Base-by-base conservation (phyloP, 2,113 vertebrate genomes). In the Rhineura floridana region DNA sequence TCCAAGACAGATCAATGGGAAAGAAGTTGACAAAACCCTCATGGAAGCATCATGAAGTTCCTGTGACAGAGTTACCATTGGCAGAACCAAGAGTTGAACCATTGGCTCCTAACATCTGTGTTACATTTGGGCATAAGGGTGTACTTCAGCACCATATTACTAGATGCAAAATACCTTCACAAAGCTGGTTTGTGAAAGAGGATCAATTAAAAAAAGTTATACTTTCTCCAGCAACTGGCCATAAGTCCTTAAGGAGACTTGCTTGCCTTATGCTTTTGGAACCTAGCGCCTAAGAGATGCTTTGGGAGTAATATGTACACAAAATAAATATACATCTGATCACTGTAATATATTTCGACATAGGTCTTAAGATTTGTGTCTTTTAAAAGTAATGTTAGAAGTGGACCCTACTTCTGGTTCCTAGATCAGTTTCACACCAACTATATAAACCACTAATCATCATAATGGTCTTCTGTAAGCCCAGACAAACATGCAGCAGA, bases 401-500 rank as follows among this genome's bases (percentile, higher is more conserved):
- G 86, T 72, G 36, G 23, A 36, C 65, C 48, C 67, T 46, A 23
- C 67, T 82, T 88, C 63, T 80, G 55, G 63, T 78, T 91, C 85
- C 88, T 83, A 79, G 92, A 89, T n/a, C 73, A 90, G 91, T 93
- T 94, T 93, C 91, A 95, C 91, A 93, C 19, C 76, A 83, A 73
- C 25, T 93, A 91, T 81, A 86, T 94, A 94, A 92, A 93, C 88
- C 93, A 95, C 90, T 87, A 90, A 88, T 92, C 88, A 88, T 89
- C 91, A 81, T 90, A 94, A 94, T 92, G 90, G 73, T 91, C 87
- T 94, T 94, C 91, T 80, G 92, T 83, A 93, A 94, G 94, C 93
- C 95, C 94, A 76, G 91, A 91, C 94, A 94, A 95, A 78, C 90
- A 87, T 88, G 90, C 52, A 94, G 94, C 87, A 94, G 89, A 92